Percentiles rank a stretch among this genome's conserved stretches.
These are phyloP conservation scores for Anoplius nigerrimus DNA, from an alignment of 2,888 invertebrate species.

Conservation along the genomic window DNA sequence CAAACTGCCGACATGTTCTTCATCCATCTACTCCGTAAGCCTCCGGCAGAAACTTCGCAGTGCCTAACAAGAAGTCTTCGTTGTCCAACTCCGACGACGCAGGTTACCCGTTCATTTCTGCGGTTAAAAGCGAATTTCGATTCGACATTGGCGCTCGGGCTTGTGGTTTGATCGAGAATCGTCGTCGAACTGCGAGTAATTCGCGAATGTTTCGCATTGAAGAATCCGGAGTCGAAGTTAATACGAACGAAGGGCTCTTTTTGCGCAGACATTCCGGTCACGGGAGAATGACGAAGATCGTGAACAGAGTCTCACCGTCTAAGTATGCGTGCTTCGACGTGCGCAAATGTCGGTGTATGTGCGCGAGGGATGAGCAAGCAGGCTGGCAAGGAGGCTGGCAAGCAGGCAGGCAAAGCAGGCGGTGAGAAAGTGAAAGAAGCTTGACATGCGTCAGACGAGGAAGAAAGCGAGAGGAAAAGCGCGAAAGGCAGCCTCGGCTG, in stretches of 20 bases:
- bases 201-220: too few relatives aligned
- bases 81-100: too few relatives aligned
- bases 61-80: too few relatives aligned
- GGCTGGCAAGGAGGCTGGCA: constrained; percentile 5
- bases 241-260: not conserved
- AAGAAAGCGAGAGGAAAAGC: constrained; percentile 34
- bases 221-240: not conserved
- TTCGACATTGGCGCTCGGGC: too few relatives aligned
- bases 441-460: not conserved
- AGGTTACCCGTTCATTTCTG: too few relatives aligned
- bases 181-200: too few relatives aligned
- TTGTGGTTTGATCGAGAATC: too few relatives aligned
- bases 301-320: not conserved
- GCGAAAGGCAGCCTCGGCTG: not conserved
- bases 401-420: not conserved
- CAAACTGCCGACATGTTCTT: too few relatives aligned
- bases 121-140: too few relatives aligned
- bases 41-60: too few relatives aligned
- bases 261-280: constrained; percentile 18
- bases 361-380: too few relatives aligned
- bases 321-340: not conserved
- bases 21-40: too few relatives aligned
- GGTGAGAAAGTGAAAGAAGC: constrained; percentile 9
- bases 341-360: not conserved
- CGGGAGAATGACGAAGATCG: constrained; percentile 13